Conservation (phyloP, 1,140 invertebrate genomes). For the Dendrolimus kikuchii region DNA sequence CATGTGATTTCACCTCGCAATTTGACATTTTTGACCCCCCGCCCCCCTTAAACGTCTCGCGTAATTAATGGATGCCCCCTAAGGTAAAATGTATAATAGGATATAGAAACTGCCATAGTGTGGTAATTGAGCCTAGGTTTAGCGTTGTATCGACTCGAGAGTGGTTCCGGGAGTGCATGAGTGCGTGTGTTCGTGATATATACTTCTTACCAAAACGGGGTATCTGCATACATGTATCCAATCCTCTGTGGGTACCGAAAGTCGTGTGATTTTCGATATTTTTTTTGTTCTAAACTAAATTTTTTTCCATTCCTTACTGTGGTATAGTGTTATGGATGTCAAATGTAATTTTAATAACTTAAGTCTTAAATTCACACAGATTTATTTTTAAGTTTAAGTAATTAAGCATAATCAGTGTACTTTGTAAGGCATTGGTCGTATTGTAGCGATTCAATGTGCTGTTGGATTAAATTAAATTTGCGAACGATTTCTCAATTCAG, state of each 20-base stretch:
- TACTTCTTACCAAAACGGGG: constrained; percentile 30
- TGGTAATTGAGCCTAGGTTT: constrained; percentile 60
- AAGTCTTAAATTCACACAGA: constrained; percentile 50
- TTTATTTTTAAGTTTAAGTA: constrained; percentile 65
- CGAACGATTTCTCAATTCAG: constrained; percentile 62
- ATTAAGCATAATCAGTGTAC: constrained; percentile 62
- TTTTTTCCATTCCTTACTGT: constrained; percentile 65
- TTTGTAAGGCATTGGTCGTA: constrained; percentile 44
- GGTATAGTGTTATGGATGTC: constrained; percentile 60
- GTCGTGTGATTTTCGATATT: constrained; percentile 40
- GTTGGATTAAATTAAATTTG: constrained; percentile 42
- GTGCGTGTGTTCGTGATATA: constrained; percentile 31
- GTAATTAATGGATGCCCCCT: no score
- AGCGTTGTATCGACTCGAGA: constrained; percentile 47
- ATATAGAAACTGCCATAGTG: constrained; percentile 33
- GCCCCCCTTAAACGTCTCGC: no score
- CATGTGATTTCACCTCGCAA: no score
- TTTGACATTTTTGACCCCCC: no score
- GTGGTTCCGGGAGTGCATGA: constrained; percentile 39
- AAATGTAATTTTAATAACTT: constrained; percentile 43
- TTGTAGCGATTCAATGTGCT: constrained; percentile 30
- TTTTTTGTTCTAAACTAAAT: constrained; percentile 49
- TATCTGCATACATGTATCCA: constrained; percentile 28
- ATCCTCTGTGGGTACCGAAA: constrained; percentile 29
- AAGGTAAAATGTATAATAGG: no score